A percentile compares a stretch with the other conserved stretches of the same genome.
Conservation (phyloP, 1,140 invertebrate genomes). For the Ceratosolen fusciceps region DNA sequence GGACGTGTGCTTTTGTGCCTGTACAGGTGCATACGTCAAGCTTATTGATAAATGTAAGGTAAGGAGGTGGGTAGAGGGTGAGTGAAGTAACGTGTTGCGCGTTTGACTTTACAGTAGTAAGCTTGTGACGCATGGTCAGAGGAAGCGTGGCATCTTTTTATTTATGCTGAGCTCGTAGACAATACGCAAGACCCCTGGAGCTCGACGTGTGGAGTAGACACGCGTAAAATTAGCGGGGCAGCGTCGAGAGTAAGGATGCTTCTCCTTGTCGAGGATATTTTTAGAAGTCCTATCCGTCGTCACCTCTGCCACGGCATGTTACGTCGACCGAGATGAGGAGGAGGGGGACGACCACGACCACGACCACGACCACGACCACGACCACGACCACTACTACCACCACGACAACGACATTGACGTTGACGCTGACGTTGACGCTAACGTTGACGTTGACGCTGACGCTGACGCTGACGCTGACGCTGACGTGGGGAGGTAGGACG, state of each 20-base stretch:
- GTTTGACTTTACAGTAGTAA: background rate
- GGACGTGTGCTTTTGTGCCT: too few species aligned
- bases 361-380: too few species aligned
- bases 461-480: background rate
- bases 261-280: background rate
- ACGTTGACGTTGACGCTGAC: too few species aligned
- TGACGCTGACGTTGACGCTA: too few species aligned
- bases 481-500: too few species aligned
- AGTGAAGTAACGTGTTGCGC: background rate
- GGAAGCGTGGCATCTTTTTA: background rate
- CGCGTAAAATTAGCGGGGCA: slow-evolving; percentile 4
- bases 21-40: too few species aligned
- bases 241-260: background rate
- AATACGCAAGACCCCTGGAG: background rate
- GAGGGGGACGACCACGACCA: too few species aligned
- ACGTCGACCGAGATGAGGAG: too few species aligned
- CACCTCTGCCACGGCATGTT: too few species aligned
- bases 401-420: too few species aligned
- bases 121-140: background rate
- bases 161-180: background rate
- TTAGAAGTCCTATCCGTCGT: slow-evolving; percentile 8
- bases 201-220: background rate
- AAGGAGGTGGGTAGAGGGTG: background rate
- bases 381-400: too few species aligned
- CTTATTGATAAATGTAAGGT: too few species aligned